A percentile compares a stretch with the other conserved stretches of the same genome.
phyloP scores from a whole-genome alignment of 2,888 invertebrate species.

The Xylocampa areola region DNA sequence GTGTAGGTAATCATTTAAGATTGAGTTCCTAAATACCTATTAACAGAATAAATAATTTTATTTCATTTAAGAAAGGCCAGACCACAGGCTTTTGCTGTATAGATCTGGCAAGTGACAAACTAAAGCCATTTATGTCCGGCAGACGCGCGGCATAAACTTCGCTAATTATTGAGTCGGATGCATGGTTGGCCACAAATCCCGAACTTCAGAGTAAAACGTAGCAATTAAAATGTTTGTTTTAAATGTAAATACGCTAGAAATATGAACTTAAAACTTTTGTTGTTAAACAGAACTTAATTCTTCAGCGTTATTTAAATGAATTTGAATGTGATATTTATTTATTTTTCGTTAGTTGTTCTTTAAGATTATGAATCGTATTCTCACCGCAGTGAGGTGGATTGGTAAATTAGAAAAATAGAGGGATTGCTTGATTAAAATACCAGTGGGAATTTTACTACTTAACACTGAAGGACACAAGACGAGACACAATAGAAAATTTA shows the following conservation, averaged over 20 bases:
- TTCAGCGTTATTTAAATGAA: background rate
- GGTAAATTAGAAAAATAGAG: too few species aligned
- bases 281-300: background rate
- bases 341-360: too few species aligned
- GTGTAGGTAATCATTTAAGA: too few species aligned
- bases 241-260: background rate
- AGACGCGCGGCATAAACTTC: slow-evolving; percentile 36
- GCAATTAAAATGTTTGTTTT: slow-evolving; percentile 1
- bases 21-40: too few species aligned
- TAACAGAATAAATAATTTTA: too few species aligned
- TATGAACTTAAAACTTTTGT: background rate
- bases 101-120: slow-evolving; percentile 37
- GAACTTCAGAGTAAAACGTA: slow-evolving; percentile 23
- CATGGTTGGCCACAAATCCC: slow-evolving; percentile 29
- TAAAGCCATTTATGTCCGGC: slow-evolving; percentile 26
- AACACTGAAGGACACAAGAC: too few species aligned
- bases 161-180: slow-evolving; percentile 48
- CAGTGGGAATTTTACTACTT: too few species aligned
- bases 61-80: background rate
- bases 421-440: too few species aligned
- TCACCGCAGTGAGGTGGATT: too few species aligned
- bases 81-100: slow-evolving; percentile 1
- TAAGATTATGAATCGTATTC: too few species aligned
- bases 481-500: too few species aligned
- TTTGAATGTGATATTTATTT: background rate